Evolutionary conservation across 2,888 invertebrate species (phyloP).

Genomic region (Nomada ruficornis): DNA sequence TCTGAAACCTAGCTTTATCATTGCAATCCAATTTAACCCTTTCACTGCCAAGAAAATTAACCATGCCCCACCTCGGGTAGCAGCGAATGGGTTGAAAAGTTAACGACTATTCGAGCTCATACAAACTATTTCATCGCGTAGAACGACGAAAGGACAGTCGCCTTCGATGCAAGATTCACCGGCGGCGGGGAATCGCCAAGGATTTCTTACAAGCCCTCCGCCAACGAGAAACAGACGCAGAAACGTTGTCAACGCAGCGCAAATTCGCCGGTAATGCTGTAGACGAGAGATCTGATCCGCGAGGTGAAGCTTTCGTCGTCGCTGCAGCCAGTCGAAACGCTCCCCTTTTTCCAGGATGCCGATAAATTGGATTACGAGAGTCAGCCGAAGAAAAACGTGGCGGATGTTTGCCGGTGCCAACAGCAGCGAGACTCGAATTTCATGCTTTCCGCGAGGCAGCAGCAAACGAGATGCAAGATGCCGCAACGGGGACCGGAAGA

Average conservation of each 20-base stretch:
- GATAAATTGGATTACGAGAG: constrained; percentile 57
- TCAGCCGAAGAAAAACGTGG: constrained; percentile 39
- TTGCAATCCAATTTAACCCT: too few species aligned
- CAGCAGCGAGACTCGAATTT: constrained; percentile 64
- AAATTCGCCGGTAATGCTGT: constrained; percentile 33
- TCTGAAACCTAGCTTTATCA: too few species aligned
- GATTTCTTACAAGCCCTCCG: constrained; percentile 12
- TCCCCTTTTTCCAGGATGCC: constrained; percentile 29
- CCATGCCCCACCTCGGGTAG: too few species aligned
- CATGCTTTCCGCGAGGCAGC: constrained; percentile 55
- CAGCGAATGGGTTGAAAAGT: neutral
- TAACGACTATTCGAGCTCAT: neutral
- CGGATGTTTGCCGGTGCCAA: constrained; percentile 58
- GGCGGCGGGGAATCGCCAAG: constrained; percentile 57
- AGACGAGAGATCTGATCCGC: constrained; percentile 8
- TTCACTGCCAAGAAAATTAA: too few species aligned
- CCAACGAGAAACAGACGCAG: constrained; percentile 26
- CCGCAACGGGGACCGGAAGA: constrained; percentile 46
- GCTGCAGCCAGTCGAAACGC: constrained; percentile 12
- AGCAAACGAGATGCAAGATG: constrained; percentile 39
- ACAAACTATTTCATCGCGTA: neutral
- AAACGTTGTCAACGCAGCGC: constrained; percentile 36
- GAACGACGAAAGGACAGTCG: constrained; percentile 21
- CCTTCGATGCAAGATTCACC: constrained; percentile 61
- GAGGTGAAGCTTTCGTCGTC: constrained; percentile 24